Evolutionary conservation across 2,113 vertebrate species (phyloP).

Genomic region (Prionailurus viverrinus): DNA sequence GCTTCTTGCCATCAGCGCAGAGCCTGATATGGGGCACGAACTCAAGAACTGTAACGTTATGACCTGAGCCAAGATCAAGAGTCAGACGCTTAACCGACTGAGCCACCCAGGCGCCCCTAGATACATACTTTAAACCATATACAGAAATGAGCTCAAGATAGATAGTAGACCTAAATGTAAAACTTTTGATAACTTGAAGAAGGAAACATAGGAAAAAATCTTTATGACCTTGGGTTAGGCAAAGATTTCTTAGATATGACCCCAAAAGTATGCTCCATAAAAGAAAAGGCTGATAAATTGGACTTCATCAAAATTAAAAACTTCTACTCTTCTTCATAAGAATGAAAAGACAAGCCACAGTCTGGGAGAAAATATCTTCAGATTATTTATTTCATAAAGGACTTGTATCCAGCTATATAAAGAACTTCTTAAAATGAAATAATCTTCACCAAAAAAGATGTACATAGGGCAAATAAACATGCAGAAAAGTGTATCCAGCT

Average conservation of each 20-base stretch:
- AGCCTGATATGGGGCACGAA: too few relatives aligned
- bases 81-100: too few relatives aligned
- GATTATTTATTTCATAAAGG: neutral
- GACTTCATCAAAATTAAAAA: neutral
- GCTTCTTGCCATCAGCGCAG: too few relatives aligned
- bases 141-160: neutral
- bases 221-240: neutral
- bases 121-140: neutral
- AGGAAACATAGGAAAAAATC: neutral
- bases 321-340: neutral
- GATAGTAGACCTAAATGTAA: neutral
- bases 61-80: too few relatives aligned
- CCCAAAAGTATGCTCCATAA: neutral
- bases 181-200: neutral
- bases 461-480: neutral
- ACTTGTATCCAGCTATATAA: neutral
- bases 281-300: conserved; percentile 28
- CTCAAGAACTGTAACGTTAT: too few relatives aligned
- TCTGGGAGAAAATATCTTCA: neutral
- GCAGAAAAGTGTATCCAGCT: neutral
- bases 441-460: neutral
- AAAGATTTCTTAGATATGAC: neutral
- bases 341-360: neutral
- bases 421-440: conserved; percentile 38
- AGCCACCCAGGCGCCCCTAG: neutral